These are phyloP conservation scores for Oplegnathus fasciatus DNA, from an alignment of 2,113 vertebrate species.

Conservation along the genomic window DNA sequence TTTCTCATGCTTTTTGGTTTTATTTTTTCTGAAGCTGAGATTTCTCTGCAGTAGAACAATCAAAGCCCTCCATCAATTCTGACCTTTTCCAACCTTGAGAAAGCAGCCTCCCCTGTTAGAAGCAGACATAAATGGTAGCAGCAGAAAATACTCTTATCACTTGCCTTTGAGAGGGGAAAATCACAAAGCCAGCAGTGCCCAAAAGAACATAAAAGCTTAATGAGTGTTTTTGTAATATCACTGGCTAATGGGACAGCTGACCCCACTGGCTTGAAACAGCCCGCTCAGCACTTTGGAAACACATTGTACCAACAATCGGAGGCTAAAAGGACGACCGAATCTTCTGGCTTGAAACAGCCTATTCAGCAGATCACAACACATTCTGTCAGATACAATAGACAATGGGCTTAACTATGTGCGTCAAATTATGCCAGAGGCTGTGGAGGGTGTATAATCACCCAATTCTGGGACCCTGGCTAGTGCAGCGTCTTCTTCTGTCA, in stretches of 20 bases:
- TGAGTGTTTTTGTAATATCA: conserved; percentile 76
- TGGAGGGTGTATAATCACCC: conserved; percentile 31
- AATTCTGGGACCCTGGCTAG: conserved; percentile 19
- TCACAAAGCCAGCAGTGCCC: conserved; percentile 52
- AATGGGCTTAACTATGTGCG: conserved; percentile 58
- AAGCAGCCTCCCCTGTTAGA: conserved; percentile 48
- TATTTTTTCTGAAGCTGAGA: conserved; percentile 37
- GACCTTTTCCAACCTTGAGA: conserved; percentile 75
- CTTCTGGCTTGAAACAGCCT: conserved; percentile 56
- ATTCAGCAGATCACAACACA: conserved; percentile 59
- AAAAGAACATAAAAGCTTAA: conserved; percentile 74
- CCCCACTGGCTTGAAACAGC: conserved; percentile 59
- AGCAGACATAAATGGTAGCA: conserved; percentile 51
- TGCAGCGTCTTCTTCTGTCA: conserved; percentile 5
- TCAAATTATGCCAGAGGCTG: conserved; percentile 50
- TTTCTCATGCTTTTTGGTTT: conserved; percentile 20
- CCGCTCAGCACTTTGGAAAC: conserved; percentile 71
- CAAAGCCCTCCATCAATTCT: conserved; percentile 70
- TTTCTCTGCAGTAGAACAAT: conserved; percentile 61
- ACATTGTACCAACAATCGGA: conserved; percentile 62
- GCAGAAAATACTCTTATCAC: conserved; percentile 51
- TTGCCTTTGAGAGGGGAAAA: conserved; percentile 51
- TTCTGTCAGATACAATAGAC: conserved; percentile 55
- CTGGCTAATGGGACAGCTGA: conserved; percentile 77
- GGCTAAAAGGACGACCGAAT: conserved; percentile 62